Evolutionary conservation across 53 echinoderm and acorn worm species (phyloP).

Genomic region (Henricia sp.): DNA sequence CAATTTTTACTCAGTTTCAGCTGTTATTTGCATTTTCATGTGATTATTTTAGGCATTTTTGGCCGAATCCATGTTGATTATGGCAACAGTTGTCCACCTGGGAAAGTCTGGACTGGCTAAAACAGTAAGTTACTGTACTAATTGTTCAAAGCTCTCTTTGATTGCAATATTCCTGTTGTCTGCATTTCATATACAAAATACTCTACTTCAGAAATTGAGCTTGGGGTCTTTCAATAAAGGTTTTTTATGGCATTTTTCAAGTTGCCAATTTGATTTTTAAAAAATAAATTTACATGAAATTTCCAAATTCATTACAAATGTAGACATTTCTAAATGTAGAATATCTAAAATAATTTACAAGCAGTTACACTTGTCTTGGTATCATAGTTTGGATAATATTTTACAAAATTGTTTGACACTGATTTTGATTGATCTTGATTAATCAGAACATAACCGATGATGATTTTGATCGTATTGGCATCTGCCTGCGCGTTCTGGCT

Average conservation of each 20-base stretch:
- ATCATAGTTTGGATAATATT: no score
- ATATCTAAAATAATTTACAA: no score
- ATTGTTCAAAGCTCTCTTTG: neutral
- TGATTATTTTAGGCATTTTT: constrained; percentile 87
- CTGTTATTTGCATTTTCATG: constrained; percentile 6
- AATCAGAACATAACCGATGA: constrained; percentile 97
- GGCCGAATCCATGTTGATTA: constrained; percentile 97
- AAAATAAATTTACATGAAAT: no score
- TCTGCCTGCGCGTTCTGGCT: constrained; percentile 88
- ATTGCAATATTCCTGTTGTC: neutral
- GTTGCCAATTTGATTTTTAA: no score
- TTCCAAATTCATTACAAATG: no score
- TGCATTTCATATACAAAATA: no score
- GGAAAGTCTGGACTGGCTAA: constrained; percentile 97
- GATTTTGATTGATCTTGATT: neutral
- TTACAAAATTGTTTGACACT: no score
- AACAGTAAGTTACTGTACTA: constrained; percentile 67
- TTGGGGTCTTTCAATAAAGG: no score
- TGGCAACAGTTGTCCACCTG: constrained; percentile 93
- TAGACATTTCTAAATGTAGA: no score
- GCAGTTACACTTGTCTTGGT: no score
- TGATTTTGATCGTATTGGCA: constrained; percentile 91
- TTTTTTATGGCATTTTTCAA: neutral
- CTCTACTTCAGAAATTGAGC: no score
- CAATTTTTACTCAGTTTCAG: no score